Base-by-base conservation (phyloP, 2,113 vertebrate species). In the Phylloscopus trochiloides region DNA sequence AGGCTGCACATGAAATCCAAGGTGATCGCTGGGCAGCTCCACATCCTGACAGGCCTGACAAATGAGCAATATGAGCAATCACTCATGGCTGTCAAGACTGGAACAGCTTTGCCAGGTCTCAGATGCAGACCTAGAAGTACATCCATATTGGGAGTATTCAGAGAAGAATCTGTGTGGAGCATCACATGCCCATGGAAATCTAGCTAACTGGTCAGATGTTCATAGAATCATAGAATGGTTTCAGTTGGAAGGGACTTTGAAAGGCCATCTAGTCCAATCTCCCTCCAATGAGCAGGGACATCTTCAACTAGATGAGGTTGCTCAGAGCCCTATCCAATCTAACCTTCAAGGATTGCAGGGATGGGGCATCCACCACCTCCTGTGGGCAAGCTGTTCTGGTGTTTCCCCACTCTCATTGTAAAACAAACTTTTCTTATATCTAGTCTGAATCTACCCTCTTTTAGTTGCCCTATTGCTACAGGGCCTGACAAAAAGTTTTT, bases 21-120 rank as follows among this genome's bases (percentile, higher is more conserved):
- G 28, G 16, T 6, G 14, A 63, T 15, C 0, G 0, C 16, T 51
- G 32, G 40, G 62, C 3, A 0, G 43, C 47, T 77, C 31, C 15
- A 10, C 11, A 6, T 38, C 43, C 59, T 31, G 17, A 24, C 17
- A 71, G 42, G 43, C n/a, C 65, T 58, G 21, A 48, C 6, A 13
- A 0, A 0, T 1, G 5, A 74, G 5, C 40, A 19, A 36, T 9
- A 32, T 7, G 31, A 24, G 73, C 36, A 78, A 59, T 14, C 9
- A 36, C 22, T 20, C 25, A 15, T 1, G 3, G 26, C 47, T 70
- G 26, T 24, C 50, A 32, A 52, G 55, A 32, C 26, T 2, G 1
- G 50, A 77, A 42, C 19, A 91, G 38, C 20, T 77, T 63, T 79
- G 25, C 31, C 55, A 58, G 28, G 47, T 86, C 36, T 80, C n/a